These are phyloP conservation scores for Aurelia coerulea DNA, from an alignment of 30 jellyfish, hydroid and myxozoan genomes.

Conservation along the genomic window DNA sequence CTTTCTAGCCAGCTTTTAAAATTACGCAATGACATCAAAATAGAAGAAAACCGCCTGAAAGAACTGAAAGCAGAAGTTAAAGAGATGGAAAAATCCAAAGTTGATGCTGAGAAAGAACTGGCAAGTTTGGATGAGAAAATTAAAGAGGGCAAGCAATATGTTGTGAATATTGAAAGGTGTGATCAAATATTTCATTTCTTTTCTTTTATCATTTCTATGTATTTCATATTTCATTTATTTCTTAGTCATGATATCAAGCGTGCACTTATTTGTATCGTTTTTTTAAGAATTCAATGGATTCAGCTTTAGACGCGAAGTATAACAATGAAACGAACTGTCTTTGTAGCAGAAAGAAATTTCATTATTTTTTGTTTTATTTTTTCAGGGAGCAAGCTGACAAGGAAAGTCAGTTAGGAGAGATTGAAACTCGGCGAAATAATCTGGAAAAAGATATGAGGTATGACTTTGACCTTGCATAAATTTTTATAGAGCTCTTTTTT, in stretches of 20 bases:
- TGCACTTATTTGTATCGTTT: too few relatives aligned
- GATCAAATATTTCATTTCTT: neutral
- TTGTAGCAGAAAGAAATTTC: neutral
- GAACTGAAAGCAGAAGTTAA: neutral
- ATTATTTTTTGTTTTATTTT: neutral
- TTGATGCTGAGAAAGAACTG: conserved; percentile 5
- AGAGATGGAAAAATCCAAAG: neutral
- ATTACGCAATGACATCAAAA: neutral
- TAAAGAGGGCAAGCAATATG: neutral
- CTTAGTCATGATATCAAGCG: too few relatives aligned
- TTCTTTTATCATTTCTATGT: neutral
- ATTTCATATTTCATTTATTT: too few relatives aligned
- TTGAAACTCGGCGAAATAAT: neutral
- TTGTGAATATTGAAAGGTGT: conserved; percentile 9
- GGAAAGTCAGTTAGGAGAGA: neutral
- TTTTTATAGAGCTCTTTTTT: too few relatives aligned
- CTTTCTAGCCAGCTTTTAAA: conserved; percentile 1
- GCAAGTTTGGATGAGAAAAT: neutral
- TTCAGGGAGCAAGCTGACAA: neutral
- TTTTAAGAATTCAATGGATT: too few relatives aligned
- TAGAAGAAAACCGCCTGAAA: conserved; percentile 13
- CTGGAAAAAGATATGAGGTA: neutral
- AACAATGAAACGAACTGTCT: too few relatives aligned
- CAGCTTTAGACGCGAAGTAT: too few relatives aligned
- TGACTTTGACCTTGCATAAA: neutral